Evolutionary conservation across 2,888 invertebrate genomes (phyloP).

Genomic region (Clusia tigrina): DNA sequence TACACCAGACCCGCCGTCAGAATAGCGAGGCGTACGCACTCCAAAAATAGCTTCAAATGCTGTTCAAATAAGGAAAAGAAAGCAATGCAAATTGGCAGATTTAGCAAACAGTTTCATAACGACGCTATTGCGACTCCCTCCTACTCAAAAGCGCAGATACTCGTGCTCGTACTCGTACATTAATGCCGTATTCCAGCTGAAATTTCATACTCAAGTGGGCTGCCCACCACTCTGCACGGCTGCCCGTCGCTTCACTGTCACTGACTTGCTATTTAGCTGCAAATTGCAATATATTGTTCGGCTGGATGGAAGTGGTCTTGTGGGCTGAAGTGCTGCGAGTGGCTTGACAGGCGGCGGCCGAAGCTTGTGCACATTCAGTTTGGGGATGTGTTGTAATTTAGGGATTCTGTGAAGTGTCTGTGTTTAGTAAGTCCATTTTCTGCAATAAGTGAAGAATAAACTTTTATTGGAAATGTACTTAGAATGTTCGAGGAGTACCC

Average conservation of each 20-base stretch:
- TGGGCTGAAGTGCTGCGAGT: too few relatives aligned
- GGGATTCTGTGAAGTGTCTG: too few relatives aligned
- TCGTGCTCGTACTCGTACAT: not conserved
- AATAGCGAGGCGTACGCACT: conserved; percentile 13
- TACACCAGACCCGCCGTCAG: too few relatives aligned
- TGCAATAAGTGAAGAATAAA: too few relatives aligned
- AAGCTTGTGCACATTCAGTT: too few relatives aligned
- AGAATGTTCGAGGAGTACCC: too few relatives aligned
- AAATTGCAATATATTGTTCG: not conserved
- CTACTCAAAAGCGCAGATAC: conserved; percentile 9
- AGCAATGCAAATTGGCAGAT: conserved; percentile 30
- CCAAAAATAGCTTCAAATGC: conserved; percentile 8
- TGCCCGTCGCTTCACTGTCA: too few relatives aligned
- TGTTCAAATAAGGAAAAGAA: conserved; percentile 26
- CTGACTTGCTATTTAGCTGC: not conserved
- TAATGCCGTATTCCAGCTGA: not conserved
- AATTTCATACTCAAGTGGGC: conserved; percentile 11
- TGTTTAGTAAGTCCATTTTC: too few relatives aligned
- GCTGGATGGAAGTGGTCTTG: not conserved
- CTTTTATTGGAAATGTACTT: too few relatives aligned
- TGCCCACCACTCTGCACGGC: not conserved
- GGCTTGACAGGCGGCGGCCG: not conserved
- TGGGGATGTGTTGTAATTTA: too few relatives aligned
- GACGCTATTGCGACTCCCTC: not conserved
- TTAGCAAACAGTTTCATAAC: conserved; percentile 10